Evolutionary conservation across 2,888 invertebrate genomes (phyloP), one percentile per base, ranked within the genome.

Genomic region (Drosophila pullipes): DNA sequence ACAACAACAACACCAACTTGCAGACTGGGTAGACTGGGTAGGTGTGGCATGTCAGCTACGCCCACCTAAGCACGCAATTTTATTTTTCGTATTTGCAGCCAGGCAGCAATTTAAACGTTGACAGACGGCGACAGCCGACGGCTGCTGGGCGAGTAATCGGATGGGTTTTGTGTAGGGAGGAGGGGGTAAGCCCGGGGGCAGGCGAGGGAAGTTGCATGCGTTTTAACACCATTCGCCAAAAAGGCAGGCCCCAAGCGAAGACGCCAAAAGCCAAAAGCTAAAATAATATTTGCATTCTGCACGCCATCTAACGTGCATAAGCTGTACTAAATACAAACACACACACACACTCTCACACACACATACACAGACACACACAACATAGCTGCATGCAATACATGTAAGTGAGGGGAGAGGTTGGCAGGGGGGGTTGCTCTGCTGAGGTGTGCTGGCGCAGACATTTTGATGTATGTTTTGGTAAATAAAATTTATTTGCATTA

Each of bases 401-500:
- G 30, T 6, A 47, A 33, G 22, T 22, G 18, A 4, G 18, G 9
- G 13, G n/a, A 4, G 18, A 18, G 52, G 49, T 7, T 47, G 35
- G 3, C 16, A 30, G 58, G 11, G 39, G 28, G 39, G 22, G 11
- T 13, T 13, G 22, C 22, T 13, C 22, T 52, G 73, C 54, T 76
- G 79, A 71, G 75, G 76, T 82, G 82, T 86, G 86, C 74, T 87
- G 87, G 82, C 78, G 91, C 82, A 88, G 87, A 88, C 87, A 85
- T 88, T 88, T 88, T 88, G 87, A 88, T 88, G 87, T 89, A 88
- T 88, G 87, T 89, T 88, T 90, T 90, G 89, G 89, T 85, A 90
- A 91, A 83, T 84, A 90, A 85, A 91, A 91, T 91, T 91, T 91
- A 91, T 91, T 91, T 91, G 91, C 91, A 91, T 91, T 85, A 90